These are phyloP conservation scores for Drusus annulatus DNA, from an alignment of 1,140 invertebrate species.

Conservation along the genomic window DNA sequence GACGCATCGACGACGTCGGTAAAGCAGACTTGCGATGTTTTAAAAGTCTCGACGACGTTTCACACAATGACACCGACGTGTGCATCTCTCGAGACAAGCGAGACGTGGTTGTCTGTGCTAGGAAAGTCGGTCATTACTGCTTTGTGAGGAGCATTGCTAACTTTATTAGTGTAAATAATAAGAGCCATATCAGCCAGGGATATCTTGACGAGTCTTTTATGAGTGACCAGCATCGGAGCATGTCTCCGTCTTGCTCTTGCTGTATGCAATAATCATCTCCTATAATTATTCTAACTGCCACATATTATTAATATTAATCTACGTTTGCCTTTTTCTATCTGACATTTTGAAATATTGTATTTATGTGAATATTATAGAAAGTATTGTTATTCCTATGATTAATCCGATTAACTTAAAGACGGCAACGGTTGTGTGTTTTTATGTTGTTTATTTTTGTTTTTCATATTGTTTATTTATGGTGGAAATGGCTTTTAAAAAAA, in stretches of 20 bases:
- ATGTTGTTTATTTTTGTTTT: slow-evolving; percentile 13
- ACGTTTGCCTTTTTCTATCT: slow-evolving; percentile 29
- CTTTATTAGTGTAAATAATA: slow-evolving; percentile 31
- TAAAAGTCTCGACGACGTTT: neutral
- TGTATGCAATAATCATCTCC: slow-evolving; percentile 49
- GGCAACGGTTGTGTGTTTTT: slow-evolving; percentile 32
- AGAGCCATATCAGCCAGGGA: slow-evolving; percentile 42
- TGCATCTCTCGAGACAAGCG: neutral
- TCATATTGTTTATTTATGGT: slow-evolving; percentile 6
- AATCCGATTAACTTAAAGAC: slow-evolving; percentile 21
- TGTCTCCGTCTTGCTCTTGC: slow-evolving; percentile 46
- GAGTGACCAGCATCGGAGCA: slow-evolving; percentile 8
- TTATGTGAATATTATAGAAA: slow-evolving; percentile 12
- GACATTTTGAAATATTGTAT: slow-evolving; percentile 5
- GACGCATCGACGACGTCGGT: too few species aligned
- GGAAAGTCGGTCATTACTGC: slow-evolving; percentile 28
- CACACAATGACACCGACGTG: neutral
- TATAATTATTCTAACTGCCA: slow-evolving; percentile 21
- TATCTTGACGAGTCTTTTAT: neutral
- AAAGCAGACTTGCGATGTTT: neutral
- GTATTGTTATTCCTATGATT: slow-evolving; percentile 1
- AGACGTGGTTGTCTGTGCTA: slow-evolving; percentile 19
- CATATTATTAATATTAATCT: neutral
- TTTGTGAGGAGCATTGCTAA: slow-evolving; percentile 38
- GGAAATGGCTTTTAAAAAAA: slow-evolving; percentile 1